Conservation (phyloP, 2,888 invertebrate species). For the Merodon equestris region DNA sequence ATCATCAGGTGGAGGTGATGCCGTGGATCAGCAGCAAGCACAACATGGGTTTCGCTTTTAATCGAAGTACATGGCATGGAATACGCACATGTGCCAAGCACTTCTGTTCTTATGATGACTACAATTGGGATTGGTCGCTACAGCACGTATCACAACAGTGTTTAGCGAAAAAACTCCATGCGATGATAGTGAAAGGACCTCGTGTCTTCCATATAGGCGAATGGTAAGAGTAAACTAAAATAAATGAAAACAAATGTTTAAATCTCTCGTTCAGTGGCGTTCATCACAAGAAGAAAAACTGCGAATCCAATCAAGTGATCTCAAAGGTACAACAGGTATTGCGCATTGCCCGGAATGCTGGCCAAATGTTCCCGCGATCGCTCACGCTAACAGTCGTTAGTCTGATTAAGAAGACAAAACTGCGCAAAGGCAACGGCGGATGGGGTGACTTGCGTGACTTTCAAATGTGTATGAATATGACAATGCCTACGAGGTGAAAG, state of each 20-base stretch:
- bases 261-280: slow-evolving; percentile 85
- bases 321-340: slow-evolving; percentile 90
- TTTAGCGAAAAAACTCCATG: slow-evolving; percentile 87
- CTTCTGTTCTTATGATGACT: slow-evolving; percentile 98
- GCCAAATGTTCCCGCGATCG: slow-evolving; percentile 85
- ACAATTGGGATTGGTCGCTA: slow-evolving; percentile 99
- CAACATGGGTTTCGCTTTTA: slow-evolving; percentile 99
- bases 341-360: slow-evolving; percentile 83
- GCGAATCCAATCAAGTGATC: slow-evolving; percentile 91
- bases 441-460: slow-evolving; percentile 96
- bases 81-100: slow-evolving; percentile 89
- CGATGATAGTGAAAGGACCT: slow-evolving; percentile 94
- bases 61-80: slow-evolving; percentile 91
- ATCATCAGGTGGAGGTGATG: slow-evolving; percentile 88
- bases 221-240: slow-evolving; percentile 87
- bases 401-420: slow-evolving; percentile 85
- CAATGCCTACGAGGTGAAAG: slow-evolving; percentile 76
- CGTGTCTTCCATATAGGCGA: slow-evolving; percentile 99
- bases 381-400: slow-evolving; percentile 84
- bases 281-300: slow-evolving; percentile 95
- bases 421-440: slow-evolving; percentile 96
- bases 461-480: slow-evolving; percentile 88
- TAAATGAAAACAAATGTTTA: neutral
- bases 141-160: slow-evolving; percentile 93
- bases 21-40: slow-evolving; percentile 98